Evolutionary conservation across 2,888 invertebrate species (phyloP), one percentile per base, ranked within the genome.

Genomic region (Pollenia angustigena): DNA sequence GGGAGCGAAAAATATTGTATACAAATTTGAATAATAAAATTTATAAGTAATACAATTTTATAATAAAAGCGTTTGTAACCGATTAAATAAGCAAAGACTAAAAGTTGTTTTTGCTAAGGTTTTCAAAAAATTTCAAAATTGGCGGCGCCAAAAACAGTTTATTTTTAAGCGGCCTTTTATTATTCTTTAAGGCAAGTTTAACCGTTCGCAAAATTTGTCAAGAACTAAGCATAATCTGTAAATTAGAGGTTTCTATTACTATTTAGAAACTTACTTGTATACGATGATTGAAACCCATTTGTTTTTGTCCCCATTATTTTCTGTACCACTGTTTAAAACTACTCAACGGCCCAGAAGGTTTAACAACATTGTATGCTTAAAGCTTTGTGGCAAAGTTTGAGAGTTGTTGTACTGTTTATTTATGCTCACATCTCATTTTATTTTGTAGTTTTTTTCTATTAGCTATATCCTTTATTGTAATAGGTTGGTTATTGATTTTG

Each of bases 401-500:
- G 50, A 42, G 1, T 75, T 14, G 32, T 46, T 11, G 9, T 69
- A 52, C 14, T n/a, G 11, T 69, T 48, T 50, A 50, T 69, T 32
- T 50, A 16, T 69, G 10, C 50, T 6, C 7, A 23, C 18, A 12
- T 72, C 23, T 3, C 9, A 50, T 50, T 23, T 50, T 32, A n/a
- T 60, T 50, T 32, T 40, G 23, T 14, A 32, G 10, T 74, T 16
- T 62, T 23, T 62, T 23, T 16, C 52, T 9, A 18, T 42, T 50
- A 52, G 16, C 52, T 75, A 23, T 50, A 50, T 50, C 50, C 50
- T 64, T 48, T 62, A 75, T 62, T 75, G 60, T 44, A 62, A 75
- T 75, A 42, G 62, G 12, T 44, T 75, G 64, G 50, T 62, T 75
- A 75, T 75, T 64, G 75, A 75, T 75, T 75, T 75, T 75, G 62